Evolutionary conservation across 2,888 invertebrate species (phyloP).

Genomic region (Panzeria rudis): DNA sequence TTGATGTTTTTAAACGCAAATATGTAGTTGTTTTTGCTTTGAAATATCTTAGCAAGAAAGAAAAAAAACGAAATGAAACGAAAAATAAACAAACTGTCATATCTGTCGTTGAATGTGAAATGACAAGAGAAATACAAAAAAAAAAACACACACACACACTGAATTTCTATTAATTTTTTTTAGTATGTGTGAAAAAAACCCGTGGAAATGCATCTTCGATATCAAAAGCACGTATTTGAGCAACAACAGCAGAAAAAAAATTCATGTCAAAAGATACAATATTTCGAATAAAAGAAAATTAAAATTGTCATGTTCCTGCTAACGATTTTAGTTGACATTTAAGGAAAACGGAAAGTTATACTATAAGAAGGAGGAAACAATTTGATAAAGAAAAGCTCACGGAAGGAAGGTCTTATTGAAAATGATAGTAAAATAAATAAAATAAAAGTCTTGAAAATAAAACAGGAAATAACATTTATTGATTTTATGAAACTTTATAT

Average conservation of each 20-base stretch:
- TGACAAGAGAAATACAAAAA: constrained; percentile 12
- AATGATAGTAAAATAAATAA: not conserved
- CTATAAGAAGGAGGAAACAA: not conserved
- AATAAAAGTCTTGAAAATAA: not conserved
- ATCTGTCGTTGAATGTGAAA: constrained; percentile 28
- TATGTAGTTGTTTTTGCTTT: not conserved
- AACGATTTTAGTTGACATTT: constrained; percentile 29
- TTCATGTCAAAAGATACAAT: constrained; percentile 16
- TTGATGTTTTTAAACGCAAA: constrained; percentile 7
- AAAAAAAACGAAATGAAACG: not conserved
- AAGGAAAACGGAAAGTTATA: not conserved
- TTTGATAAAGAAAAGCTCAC: not conserved
- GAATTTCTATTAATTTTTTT: too few species aligned
- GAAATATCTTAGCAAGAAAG: not conserved
- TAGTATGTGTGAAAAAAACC: not conserved
- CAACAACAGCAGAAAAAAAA: not conserved
- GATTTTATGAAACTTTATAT: not conserved
- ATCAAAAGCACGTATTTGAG: constrained; percentile 28
- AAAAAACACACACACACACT: not conserved
- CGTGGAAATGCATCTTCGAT: constrained; percentile 11
- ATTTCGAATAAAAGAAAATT: constrained; percentile 31
- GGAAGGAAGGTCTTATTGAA: not conserved
- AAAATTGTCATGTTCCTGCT: constrained; percentile 50
- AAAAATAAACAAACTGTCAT: constrained; percentile 58
- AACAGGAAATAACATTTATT: not conserved